Base-by-base conservation (phyloP, 2,113 vertebrate genomes). In the Typhlomys cinereus region DNA sequence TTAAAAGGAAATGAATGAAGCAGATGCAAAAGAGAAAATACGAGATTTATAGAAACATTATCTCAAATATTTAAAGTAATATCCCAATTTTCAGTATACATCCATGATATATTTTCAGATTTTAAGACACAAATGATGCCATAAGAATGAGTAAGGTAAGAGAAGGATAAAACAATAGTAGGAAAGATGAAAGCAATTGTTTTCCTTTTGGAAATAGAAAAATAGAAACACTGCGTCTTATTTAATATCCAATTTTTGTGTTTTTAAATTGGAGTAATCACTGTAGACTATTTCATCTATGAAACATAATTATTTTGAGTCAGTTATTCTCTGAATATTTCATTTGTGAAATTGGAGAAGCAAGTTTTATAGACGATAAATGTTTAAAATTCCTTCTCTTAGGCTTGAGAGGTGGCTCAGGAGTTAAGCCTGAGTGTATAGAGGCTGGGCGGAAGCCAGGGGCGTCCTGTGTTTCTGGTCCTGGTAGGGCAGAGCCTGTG, bases 1-100 rank as follows among this genome's bases (percentile, higher is more conserved):
- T 95, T 39, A 76, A 93, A 71, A 84, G 44, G 83, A 89, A 94
- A 54, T 78, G 41, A 93, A 85, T 82, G 78, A 91, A 91, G 7
- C 52, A 93, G 85, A 89, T 94, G 41, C 36, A 88, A 67, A 89
- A 80, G 41, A 79, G 70, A 71, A 83, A 80, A 44, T 61, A 7
- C 31, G 73, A 59, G 34, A 44, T 50, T 57, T 61, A 80, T 85
- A 85, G 74, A 81, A 89, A 31, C 62, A 10, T 2, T 34, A 50
- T 91, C 12, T 80, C 2, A 71, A n/a, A n/a, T 46, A 59, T 61
- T 86, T 90, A 46, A 82, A 92, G 71, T 79, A 92, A 90, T 52
- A 25, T 61, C 54, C 75, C 1, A 52, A 71, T 82, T 90, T 95
- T 88, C 34, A 92, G 61, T 85, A 90, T 62, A 73, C 59, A 67